Evolutionary conservation across 2,797 vertebrate species (phyloP), one percentile per base, ranked within the genome.

Genomic region (Pipistrellus nathusii): DNA sequence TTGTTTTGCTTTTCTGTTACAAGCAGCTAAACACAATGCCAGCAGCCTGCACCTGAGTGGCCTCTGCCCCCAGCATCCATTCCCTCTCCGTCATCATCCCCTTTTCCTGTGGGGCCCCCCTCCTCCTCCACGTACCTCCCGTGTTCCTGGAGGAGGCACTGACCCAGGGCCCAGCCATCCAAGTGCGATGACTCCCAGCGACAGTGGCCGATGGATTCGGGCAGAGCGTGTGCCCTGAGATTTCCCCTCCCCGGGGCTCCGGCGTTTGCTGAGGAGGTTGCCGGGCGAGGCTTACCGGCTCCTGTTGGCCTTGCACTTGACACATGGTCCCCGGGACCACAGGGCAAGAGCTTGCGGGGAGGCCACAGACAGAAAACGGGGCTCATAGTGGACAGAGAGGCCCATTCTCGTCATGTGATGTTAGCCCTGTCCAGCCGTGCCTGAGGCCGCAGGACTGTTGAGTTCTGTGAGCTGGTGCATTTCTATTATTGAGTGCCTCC

Each of bases 381-480:
- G 38, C 27, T 90, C 35, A 41, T 8, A 64, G 44, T 30, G 6
- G 35, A 83, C 44, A 84, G 13, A 88, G 72, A 87, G 55, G 23
- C 41, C 23, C 23, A 21, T 27, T n/a, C 38, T 14, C 23, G 8
- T 69, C 41, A 9, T 14, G 1, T 27, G 71, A 68, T 6, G 30
- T 90, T 90, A 57, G 46, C n/a, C 66, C 55, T 88, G 82, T 85
- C 77, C 53, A 55, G 13, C 53, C 30, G 32, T 72, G 20, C 85
- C 85, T 81, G 53, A 81, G 88, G 72, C 27, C 8, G 25, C 59
- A 2, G 1, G 73, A n/a, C 59, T 76, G 7, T 35, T 51, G 25
- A 59, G 27, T 44, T 68, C 35, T 14, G 20, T 6, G 2, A 94
- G 59, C 9, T 2, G 3, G 38, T 44, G 81, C 13, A 77, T 72